Percentiles rank a stretch among this genome's conserved stretches.
phyloP scores from a whole-genome alignment of 2,113 vertebrate species.

The Seriola rivoliana region DNA sequence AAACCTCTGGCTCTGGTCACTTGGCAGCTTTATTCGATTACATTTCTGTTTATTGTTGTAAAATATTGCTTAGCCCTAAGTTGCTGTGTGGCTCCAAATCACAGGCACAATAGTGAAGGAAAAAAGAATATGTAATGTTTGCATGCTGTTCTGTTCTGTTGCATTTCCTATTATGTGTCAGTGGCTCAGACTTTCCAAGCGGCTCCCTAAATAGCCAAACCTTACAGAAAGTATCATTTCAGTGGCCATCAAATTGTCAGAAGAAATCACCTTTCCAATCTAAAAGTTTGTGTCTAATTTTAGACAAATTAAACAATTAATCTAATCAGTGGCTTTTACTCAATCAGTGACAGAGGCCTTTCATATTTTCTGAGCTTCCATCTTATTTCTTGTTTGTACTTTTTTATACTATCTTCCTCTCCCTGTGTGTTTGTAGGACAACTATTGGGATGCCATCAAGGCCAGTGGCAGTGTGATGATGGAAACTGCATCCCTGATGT shows the following conservation, averaged over 20 bases:
- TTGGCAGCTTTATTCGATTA: no score
- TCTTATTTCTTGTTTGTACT: neutral
- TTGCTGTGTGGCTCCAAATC: neutral
- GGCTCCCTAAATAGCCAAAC: neutral
- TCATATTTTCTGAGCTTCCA: neutral
- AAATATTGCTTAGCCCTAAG: neutral
- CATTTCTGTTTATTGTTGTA: neutral
- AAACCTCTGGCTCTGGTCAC: no score
- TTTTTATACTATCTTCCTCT: neutral
- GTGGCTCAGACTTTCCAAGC: no score
- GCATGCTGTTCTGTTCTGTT: neutral
- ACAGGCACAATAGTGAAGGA: neutral
- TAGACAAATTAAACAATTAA: no score
- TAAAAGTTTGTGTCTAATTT: neutral
- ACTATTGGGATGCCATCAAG: conserved; percentile 48
- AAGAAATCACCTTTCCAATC: neutral
- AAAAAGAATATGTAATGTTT: neutral
- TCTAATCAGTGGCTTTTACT: neutral
- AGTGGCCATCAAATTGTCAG: neutral
- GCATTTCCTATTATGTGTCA: neutral
- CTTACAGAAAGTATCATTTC: neutral
- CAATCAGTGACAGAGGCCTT: neutral
- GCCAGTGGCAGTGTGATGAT: conserved; percentile 91
- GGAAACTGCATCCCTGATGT: conserved; percentile 85
- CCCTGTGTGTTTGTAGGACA: conserved; percentile 52